A percentile compares a stretch with the other conserved stretches of the same genome.
phyloP scores from a whole-genome alignment of 2,797 vertebrate genomes.

The Steatocranus sp. region DNA sequence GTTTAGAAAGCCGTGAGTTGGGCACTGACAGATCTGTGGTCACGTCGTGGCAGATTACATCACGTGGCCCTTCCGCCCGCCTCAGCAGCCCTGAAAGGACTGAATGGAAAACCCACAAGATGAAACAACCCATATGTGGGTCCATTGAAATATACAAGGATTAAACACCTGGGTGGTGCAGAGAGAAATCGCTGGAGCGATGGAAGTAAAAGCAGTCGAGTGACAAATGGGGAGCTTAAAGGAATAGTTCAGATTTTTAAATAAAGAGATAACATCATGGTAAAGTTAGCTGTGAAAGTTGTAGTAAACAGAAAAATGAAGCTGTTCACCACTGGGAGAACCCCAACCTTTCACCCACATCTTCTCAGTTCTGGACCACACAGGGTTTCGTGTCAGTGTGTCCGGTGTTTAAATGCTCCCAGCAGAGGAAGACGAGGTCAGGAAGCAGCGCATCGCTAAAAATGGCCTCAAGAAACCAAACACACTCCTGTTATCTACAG shows the following conservation, averaged over 20 bases:
- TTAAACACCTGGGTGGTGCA: background rate
- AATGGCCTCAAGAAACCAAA: background rate
- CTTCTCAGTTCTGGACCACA: slow-evolving; percentile 70
- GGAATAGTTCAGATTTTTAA: background rate
- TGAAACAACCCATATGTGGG: background rate
- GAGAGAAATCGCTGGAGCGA: rapidly evolving
- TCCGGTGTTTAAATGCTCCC: slow-evolving; percentile 70
- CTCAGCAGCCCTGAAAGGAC: background rate
- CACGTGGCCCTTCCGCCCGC: background rate
- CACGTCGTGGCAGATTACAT: background rate
- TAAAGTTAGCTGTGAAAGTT: background rate
- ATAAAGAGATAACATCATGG: background rate
- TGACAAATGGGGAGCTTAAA: background rate
- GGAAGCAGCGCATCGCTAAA: background rate
- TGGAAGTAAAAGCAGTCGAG: background rate
- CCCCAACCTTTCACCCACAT: background rate
- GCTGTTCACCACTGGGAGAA: background rate
- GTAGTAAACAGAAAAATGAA: background rate
- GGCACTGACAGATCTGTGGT: background rate
- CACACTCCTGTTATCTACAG: background rate
- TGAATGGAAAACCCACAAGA: background rate
- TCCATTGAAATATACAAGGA: background rate
- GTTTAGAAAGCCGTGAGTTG: background rate
- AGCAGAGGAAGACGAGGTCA: slow-evolving; percentile 75
- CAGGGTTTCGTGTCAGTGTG: slow-evolving; percentile 64